A percentile compares a stretch with the other conserved stretches of the same genome.
phyloP scores from a whole-genome alignment of 92 coral and sea anemone species.

The Zoanthus solanderi region DNA sequence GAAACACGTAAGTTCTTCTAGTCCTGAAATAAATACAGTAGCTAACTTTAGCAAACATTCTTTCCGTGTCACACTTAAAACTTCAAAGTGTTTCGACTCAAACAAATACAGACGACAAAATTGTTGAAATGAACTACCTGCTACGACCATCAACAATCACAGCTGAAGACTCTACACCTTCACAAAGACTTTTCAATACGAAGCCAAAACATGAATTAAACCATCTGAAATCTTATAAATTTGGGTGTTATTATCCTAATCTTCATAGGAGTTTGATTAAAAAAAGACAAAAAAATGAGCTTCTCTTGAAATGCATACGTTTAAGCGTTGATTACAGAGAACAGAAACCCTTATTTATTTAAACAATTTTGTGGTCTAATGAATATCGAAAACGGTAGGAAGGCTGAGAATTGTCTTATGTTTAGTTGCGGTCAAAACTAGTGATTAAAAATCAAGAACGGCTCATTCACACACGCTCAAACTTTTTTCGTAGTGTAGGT shows the following conservation, averaged over 20 bases:
- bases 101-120: background rate
- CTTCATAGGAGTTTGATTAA: background rate
- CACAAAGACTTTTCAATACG: background rate
- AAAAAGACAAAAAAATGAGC: background rate
- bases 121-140: conserved; percentile 21
- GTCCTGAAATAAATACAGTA: background rate
- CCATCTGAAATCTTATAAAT: background rate
- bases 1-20: background rate
- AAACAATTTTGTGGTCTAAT: background rate
- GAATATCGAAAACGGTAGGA: background rate
- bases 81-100: background rate
- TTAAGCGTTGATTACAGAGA: background rate
- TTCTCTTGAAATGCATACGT: background rate
- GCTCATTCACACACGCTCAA: no score
- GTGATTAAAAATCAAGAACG: background rate
- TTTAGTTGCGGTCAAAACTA: background rate
- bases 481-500: background rate
- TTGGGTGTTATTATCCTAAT: background rate
- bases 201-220: background rate
- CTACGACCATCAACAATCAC: conserved; percentile 9
- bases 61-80: background rate
- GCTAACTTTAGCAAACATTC: no score
- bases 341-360: background rate
- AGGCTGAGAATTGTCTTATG: background rate
- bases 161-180: background rate